phyloP scores from a whole-genome alignment of 2,113 vertebrate species.

The Anser brachyrhynchus region DNA sequence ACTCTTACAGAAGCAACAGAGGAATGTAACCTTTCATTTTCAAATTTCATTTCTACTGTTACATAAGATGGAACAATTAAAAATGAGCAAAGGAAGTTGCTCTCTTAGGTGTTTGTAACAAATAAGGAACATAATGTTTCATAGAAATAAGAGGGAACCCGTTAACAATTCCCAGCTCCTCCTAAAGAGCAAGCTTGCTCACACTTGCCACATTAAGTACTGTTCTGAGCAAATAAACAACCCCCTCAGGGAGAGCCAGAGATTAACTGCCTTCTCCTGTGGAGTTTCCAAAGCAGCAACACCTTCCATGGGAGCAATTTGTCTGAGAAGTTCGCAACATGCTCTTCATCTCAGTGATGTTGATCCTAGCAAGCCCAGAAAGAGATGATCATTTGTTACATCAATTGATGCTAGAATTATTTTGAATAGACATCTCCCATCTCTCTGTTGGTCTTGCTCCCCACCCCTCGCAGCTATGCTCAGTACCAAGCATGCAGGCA shows the following conservation, averaged over 20 bases:
- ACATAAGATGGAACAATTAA: not conserved
- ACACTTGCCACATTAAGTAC: not conserved
- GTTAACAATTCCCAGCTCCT: not conserved
- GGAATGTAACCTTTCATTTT: not conserved
- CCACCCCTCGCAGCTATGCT: not conserved
- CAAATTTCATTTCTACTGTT: not conserved
- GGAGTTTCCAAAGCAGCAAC: not conserved
- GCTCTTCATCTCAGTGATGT: not conserved
- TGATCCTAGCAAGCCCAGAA: not conserved
- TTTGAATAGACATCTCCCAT: not conserved
- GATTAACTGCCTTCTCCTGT: not conserved
- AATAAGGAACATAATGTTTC: not conserved
- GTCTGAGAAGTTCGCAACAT: not conserved
- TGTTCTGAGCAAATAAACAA: not conserved
- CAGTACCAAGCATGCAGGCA: not conserved
- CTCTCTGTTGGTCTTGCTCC: not conserved
- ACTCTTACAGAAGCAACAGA: not conserved
- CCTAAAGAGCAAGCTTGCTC: not conserved
- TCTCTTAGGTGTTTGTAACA: not conserved
- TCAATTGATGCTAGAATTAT: not conserved
- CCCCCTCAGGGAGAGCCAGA: not conserved
- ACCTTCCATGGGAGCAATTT: not conserved
- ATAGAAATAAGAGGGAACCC: not conserved
- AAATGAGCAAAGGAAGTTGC: not conserved
- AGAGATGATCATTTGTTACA: not conserved